A percentile compares a stretch with the other conserved stretches of the same genome.
Conservation (phyloP, 1,140 invertebrate species). For the Drosophila sucinea region DNA sequence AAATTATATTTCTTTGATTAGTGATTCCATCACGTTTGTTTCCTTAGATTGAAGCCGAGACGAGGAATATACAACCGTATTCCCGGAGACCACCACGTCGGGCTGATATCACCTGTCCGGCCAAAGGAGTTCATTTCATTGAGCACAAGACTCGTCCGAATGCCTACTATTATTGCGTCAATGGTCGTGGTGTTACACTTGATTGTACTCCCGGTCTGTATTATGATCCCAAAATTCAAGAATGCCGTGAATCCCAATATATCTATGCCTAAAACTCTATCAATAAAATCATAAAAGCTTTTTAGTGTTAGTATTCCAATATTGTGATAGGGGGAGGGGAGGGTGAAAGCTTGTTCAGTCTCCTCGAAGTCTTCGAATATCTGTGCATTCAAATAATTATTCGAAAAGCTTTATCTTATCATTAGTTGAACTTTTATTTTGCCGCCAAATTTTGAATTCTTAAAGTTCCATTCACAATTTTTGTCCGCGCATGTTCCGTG, state of each 20-base stretch:
- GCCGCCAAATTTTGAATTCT: neutral
- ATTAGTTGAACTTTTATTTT: neutral
- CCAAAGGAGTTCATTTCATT: constrained; percentile 53
- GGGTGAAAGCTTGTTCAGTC: neutral
- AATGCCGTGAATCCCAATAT: constrained; percentile 58
- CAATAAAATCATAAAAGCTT: constrained; percentile 8
- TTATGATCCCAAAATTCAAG: constrained; percentile 53
- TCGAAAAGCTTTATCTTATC: neutral
- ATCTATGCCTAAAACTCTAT: constrained; percentile 20
- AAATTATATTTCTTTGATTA: neutral
- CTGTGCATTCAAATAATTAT: neutral
- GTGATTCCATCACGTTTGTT: neutral
- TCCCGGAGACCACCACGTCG: constrained; percentile 61
- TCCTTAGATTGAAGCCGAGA: constrained; percentile 36
- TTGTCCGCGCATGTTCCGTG: constrained; percentile 2
- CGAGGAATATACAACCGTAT: constrained; percentile 63
- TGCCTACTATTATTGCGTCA: constrained; percentile 72
- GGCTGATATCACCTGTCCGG: constrained; percentile 68
- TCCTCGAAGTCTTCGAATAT: too few relatives aligned
- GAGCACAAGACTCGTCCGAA: constrained; percentile 55
- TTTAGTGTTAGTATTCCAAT: constrained; percentile 27
- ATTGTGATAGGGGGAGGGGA: constrained; percentile 24
- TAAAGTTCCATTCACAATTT: constrained; percentile 6
- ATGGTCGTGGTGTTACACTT: constrained; percentile 64
- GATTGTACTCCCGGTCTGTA: constrained; percentile 74